A percentile compares a stretch with the other conserved stretches of the same genome.
Evolutionary conservation across 1,140 invertebrate species (phyloP).

Genomic region (Nautilus pompilius): DNA sequence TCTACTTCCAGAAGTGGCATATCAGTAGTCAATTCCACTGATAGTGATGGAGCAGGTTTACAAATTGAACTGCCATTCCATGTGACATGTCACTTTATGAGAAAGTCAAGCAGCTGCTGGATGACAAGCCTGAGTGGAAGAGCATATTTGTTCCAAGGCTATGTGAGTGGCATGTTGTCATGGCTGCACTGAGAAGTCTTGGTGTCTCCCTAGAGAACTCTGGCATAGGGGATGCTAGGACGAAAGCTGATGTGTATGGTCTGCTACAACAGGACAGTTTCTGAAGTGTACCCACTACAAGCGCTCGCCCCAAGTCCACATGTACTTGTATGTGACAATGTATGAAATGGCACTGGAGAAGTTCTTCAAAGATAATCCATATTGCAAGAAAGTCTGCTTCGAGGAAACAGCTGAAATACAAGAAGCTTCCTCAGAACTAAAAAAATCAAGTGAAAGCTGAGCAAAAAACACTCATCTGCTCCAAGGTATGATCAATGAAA

Average conservation of each 20-base stretch:
- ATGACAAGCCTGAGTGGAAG: conserved; percentile 15
- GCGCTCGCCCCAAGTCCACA: not conserved
- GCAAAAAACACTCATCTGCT: not conserved
- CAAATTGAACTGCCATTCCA: conserved; percentile 16
- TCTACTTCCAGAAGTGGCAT: conserved; percentile 19
- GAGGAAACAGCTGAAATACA: not conserved
- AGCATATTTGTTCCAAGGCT: conserved; percentile 17
- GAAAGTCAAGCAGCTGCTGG: not conserved
- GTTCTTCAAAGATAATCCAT: not conserved
- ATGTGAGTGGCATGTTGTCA: conserved; percentile 18
- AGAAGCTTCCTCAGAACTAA: too few relatives aligned
- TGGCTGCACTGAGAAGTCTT: conserved; percentile 6
- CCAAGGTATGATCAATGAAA: not conserved
- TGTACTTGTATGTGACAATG: not conserved
- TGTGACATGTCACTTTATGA: conserved; percentile 16
- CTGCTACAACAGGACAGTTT: conserved; percentile 3
- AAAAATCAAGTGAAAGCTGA: not conserved
- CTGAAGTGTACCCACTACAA: conserved; percentile 10
- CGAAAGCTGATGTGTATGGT: conserved; percentile 4
- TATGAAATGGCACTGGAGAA: conserved; percentile 7
- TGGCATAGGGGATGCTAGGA: conserved; percentile 8
- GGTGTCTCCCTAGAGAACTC: conserved; percentile 6
- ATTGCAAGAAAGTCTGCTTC: not conserved
- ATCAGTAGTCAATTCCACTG: conserved; percentile 23
- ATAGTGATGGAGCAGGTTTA: conserved; percentile 10